These are phyloP conservation scores for Hippocampus zosterae DNA, from an alignment of 2,113 vertebrate genomes.

Conservation along the genomic window DNA sequence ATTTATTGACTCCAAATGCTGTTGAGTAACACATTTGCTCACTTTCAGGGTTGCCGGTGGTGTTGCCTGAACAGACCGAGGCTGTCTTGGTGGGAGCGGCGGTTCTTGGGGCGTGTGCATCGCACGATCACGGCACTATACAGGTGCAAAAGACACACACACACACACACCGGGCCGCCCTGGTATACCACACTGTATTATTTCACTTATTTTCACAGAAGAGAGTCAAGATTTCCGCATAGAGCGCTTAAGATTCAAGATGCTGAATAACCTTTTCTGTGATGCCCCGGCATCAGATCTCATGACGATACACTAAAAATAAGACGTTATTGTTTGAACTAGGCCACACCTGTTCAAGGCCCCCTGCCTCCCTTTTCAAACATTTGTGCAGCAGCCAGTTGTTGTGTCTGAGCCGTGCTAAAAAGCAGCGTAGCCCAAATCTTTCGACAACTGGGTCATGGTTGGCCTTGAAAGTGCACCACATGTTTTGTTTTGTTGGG, in stretches of 20 bases:
- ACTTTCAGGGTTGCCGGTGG: conserved; percentile 80
- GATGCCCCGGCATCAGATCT: conserved; percentile 14
- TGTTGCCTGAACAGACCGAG: conserved; percentile 86
- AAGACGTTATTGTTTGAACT: conserved; percentile 42
- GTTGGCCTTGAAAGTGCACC: conserved; percentile 3
- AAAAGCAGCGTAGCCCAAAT: background rate
- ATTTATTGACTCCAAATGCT: background rate
- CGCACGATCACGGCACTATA: conserved; percentile 80
- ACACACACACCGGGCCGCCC: too few relatives aligned
- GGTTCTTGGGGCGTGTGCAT: conserved; percentile 89
- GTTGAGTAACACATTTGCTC: background rate
- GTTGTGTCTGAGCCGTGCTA: conserved; percentile 42
- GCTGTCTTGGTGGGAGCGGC: conserved; percentile 90
- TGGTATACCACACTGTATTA: background rate
- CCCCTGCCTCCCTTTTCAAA: conserved; percentile 21
- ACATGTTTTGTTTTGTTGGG: conserved; percentile 35
- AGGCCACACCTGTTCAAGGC: conserved; percentile 48
- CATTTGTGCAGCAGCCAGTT: conserved; percentile 36
- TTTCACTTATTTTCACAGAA: background rate
- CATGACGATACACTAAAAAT: conserved; percentile 54
- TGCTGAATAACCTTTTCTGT: conserved; percentile 12
- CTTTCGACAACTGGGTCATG: conserved; percentile 36
- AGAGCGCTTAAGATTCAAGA: conserved; percentile 1
- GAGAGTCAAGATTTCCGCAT: background rate
- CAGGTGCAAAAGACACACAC: conserved; percentile 72